Base-by-base conservation (phyloP, 2,888 invertebrate species). In the Zygothrica quintamaculata region DNA sequence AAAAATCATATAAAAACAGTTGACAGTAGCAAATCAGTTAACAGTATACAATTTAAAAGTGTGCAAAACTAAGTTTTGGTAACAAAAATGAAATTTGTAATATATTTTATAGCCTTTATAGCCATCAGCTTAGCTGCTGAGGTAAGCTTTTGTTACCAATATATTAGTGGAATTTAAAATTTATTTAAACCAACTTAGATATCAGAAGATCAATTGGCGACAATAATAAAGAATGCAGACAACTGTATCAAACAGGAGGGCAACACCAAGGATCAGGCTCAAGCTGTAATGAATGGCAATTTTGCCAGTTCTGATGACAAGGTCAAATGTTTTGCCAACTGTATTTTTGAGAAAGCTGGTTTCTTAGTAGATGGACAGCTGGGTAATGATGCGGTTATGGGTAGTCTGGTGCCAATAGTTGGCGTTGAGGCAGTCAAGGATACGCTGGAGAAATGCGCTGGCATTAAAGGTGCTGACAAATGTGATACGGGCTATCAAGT, bases 301-400 rank as follows among this genome's bases (percentile, higher is more conserved):
- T 76, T 70, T 25, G 48, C 61, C 0, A 64, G 76, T 37, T 52
- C 51, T 1, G 70, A 78, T 47, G 65, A 75, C 0, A 77, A 72
- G 15, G 22, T 73, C 1, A 88, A 89, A 40, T 89, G 90, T 50
- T 88, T 88, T 48, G 57, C 78, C 12, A 87, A 87, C 5, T 90
- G 90, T 18, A 77, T 88, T 59, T 44, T 90, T 36, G 89, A 89
- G 53, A 79, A 77, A 25, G 25, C 50, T 3, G 89, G 87, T 13
- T 59, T 84, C 11, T 3, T 84, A 2, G 74, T 70, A 37, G 67
- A 88, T 43, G 88, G 87, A 0, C 71, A 74, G 29, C 9, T 89
- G 0, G 69, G 82, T 12, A 66, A 57, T 0, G 78, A 65, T 5
- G 55, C 43, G 1, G 39, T 78, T 3, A 3, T 64, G 1, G 40